Evolutionary conservation across 1,140 invertebrate genomes (phyloP).

Genomic region (Listronotus bonariensis): DNA sequence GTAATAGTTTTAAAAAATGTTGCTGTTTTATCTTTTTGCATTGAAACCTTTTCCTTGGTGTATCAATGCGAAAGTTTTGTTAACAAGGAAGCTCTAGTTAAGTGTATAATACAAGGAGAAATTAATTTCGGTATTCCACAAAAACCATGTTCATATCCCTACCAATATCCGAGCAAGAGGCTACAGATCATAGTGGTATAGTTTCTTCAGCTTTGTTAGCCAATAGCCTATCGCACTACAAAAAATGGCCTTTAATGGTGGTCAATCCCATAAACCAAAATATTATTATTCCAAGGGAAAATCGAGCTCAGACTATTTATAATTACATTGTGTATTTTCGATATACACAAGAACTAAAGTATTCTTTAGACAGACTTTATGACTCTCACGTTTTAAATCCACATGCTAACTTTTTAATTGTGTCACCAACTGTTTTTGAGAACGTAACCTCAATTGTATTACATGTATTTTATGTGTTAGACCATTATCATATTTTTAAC

Average conservation of each 20-base stretch:
- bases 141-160: conserved; percentile 7
- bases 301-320: neutral
- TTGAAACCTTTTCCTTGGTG: too few relatives aligned
- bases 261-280: neutral
- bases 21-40: too few relatives aligned
- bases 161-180: neutral
- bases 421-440: conserved; percentile 25
- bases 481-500: conserved; percentile 26
- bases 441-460: conserved; percentile 2
- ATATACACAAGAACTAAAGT: neutral
- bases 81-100: too few relatives aligned
- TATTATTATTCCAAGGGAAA: neutral
- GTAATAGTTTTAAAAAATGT: too few relatives aligned
- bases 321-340: conserved; percentile 36
- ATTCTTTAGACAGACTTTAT: conserved; percentile 10
- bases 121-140: neutral
- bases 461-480: conserved; percentile 24
- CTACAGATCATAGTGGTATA: neutral
- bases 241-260: neutral
- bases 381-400: conserved; percentile 31
- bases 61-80: neutral
- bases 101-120: conserved; percentile 1
- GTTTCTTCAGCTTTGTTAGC: neutral
- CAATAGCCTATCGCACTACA: neutral
- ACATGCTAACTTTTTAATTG: conserved; percentile 40